Conservation (phyloP, 2,888 invertebrate genomes). For the Sympetrum striolatum region DNA sequence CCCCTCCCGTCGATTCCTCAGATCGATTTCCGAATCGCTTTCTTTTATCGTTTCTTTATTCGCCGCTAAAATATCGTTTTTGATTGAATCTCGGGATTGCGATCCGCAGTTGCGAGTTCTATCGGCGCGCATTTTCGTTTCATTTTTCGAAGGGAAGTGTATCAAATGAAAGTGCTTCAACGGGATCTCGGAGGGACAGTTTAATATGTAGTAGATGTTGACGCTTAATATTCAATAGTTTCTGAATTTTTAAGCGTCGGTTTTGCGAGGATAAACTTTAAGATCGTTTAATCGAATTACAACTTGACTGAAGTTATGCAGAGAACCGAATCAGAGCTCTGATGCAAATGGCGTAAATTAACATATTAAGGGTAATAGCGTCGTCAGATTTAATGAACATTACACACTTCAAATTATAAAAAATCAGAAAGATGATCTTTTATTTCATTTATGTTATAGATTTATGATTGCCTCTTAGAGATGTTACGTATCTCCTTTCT, state of each 20-base stretch:
- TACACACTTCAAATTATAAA: too few relatives aligned
- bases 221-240: not conserved
- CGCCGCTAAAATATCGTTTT: not conserved
- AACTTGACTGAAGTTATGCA: not conserved
- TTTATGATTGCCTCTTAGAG: too few relatives aligned
- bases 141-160: not conserved
- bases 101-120: not conserved
- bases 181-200: not conserved
- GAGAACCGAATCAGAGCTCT: not conserved
- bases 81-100: not conserved
- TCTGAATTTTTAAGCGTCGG: conserved; percentile 1
- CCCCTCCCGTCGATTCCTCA: not conserved
- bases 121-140: not conserved
- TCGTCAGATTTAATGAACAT: not conserved
- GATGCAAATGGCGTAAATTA: not conserved
- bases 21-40: not conserved
- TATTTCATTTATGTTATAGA: too few relatives aligned
- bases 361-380: not conserved
- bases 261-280: conserved; percentile 4
- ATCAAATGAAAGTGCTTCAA: not conserved
- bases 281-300: not conserved
- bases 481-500: too few relatives aligned
- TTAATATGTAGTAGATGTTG: conserved; percentile 7
- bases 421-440: too few relatives aligned
- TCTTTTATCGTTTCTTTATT: not conserved